Conservation (phyloP, 2,888 invertebrate genomes). For the Patella pellucida region DNA sequence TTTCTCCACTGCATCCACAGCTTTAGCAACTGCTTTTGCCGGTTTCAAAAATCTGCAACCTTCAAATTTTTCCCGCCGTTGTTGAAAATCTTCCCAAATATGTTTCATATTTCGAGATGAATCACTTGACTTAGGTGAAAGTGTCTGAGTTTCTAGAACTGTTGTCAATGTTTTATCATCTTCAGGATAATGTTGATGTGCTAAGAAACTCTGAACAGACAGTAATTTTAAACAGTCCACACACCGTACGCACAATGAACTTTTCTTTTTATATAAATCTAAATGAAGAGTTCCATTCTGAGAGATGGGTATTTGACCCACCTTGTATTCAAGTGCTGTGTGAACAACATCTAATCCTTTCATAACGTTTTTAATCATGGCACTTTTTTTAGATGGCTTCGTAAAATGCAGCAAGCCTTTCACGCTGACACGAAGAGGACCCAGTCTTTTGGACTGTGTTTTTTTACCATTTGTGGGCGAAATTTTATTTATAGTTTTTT, state of each 20-base stretch:
- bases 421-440: conserved; percentile 37
- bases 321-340: conserved; percentile 15
- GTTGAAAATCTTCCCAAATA: conserved; percentile 54
- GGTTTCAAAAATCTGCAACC: conserved; percentile 14
- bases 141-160: conserved; percentile 49
- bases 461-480: conserved; percentile 21
- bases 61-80: conserved; percentile 30
- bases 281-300: conserved; percentile 48
- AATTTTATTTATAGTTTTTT: conserved; percentile 24
- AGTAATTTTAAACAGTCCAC: conserved; percentile 61
- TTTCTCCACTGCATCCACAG: conserved; percentile 8
- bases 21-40: background rate
- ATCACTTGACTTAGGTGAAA: conserved; percentile 51
- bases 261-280: conserved; percentile 53
- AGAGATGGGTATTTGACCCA: conserved; percentile 7
- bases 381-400: conserved; percentile 12
- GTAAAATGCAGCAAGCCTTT: conserved; percentile 36
- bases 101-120: conserved; percentile 47
- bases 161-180: conserved; percentile 50
- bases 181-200: conserved; percentile 60
- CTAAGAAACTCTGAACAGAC: conserved; percentile 58
- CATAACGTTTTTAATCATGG: background rate
- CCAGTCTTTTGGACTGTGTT: conserved; percentile 20
- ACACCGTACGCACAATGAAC: conserved; percentile 62
- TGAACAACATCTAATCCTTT: conserved; percentile 6